Percentiles rank a stretch among this genome's conserved stretches.
These are phyloP conservation scores for Mus spretus DNA, from an alignment of 2,797 vertebrate genomes.

Conservation along the genomic window DNA sequence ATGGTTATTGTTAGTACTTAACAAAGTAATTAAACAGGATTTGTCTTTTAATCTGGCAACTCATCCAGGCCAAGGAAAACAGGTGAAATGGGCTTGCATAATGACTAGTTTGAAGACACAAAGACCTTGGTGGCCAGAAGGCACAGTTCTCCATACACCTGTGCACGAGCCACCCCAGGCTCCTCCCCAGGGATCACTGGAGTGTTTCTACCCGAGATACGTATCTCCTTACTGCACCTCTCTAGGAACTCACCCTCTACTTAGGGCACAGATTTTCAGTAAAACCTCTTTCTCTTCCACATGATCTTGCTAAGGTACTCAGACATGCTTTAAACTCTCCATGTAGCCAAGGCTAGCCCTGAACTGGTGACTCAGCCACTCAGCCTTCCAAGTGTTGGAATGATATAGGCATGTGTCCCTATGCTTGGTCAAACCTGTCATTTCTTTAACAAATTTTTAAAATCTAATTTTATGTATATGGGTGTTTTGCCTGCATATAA, in stretches of 20 bases:
- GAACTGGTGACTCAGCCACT: not conserved
- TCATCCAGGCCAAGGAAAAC: not conserved
- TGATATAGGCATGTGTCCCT: not conserved
- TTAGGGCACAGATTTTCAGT: not conserved
- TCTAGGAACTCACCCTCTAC: not conserved
- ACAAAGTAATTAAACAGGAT: not conserved
- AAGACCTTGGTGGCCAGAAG: not conserved
- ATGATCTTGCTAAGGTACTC: not conserved
- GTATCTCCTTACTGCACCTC: no score
- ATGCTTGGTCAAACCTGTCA: not conserved
- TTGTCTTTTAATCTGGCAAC: not conserved
- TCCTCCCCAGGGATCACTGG: not conserved
- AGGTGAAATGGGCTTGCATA: not conserved
- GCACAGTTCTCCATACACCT: not conserved
- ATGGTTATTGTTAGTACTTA: slow-evolving; percentile 27
- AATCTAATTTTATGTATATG: not conserved
- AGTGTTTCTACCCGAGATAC: not conserved
- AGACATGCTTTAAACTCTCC: not conserved
- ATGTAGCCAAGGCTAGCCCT: not conserved
- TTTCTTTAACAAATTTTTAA: not conserved
- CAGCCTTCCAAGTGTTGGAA: not conserved
- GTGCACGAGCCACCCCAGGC: not conserved
- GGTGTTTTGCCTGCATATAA: not conserved
- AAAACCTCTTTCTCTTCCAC: slow-evolving; percentile 35
- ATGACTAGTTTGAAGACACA: not conserved